These are phyloP conservation scores for Eugnorisma glareosa DNA, from an alignment of 2,888 invertebrate species.

Conservation along the genomic window DNA sequence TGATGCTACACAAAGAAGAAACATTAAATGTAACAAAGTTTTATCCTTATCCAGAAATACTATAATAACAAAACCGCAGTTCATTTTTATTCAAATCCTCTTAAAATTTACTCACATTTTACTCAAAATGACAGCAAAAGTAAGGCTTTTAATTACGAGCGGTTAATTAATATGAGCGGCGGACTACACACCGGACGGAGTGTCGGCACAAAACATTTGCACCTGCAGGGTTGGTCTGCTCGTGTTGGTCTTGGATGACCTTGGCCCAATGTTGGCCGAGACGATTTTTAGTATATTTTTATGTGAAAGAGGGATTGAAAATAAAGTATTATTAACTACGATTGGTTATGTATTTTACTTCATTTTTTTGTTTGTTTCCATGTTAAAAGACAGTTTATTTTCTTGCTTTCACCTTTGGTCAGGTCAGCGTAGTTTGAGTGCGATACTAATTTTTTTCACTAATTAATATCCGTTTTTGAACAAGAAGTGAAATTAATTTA, in stretches of 20 bases:
- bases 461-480: background rate
- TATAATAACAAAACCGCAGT: background rate
- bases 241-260: constrained; percentile 29
- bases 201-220: constrained; percentile 59
- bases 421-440: too few species aligned
- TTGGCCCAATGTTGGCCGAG: constrained; percentile 44
- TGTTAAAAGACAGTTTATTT: background rate
- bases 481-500: background rate
- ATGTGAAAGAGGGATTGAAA: background rate
- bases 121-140: constrained; percentile 51
- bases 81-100: constrained; percentile 17
- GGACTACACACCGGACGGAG: constrained; percentile 59
- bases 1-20: background rate
- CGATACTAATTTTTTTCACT: background rate
- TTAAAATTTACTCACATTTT: constrained; percentile 39
- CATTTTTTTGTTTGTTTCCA: background rate
- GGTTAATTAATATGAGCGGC: constrained; percentile 65
- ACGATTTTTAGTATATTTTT: background rate
- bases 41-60: background rate
- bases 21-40: background rate
- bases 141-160: constrained; percentile 60
- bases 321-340: background rate
- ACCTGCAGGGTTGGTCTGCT: constrained; percentile 56
- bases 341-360: background rate
- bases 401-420: background rate